Conservation (phyloP, 2,113 vertebrate species). For the Megaceryle maxima region DNA sequence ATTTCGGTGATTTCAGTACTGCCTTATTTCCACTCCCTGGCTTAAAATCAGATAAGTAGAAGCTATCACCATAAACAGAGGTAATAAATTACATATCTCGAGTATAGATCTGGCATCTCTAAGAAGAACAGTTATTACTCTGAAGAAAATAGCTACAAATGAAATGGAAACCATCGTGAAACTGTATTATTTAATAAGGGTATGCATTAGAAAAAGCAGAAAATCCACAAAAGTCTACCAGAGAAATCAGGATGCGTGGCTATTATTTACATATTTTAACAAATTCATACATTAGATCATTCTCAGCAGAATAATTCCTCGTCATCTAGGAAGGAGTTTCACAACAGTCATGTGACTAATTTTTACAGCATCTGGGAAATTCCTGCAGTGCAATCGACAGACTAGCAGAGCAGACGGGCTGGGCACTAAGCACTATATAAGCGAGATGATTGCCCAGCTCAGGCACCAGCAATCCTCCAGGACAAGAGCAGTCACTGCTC, state of each 20-base stretch:
- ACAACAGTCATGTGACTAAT: slow-evolving; percentile 68
- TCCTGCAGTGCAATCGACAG: slow-evolving; percentile 66
- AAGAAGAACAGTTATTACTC: background rate
- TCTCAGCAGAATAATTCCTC: background rate
- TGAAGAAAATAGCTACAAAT: background rate
- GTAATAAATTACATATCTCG: background rate
- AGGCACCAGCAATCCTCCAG: background rate
- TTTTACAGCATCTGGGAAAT: slow-evolving; percentile 68
- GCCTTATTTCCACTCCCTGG: background rate
- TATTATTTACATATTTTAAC: background rate
- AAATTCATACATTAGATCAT: background rate
- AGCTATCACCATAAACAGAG: background rate
- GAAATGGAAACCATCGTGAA: background rate
- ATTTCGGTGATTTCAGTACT: background rate
- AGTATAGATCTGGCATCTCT: background rate
- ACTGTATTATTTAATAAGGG: background rate
- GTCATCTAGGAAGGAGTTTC: slow-evolving; percentile 23
- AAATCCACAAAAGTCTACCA: background rate
- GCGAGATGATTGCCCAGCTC: background rate
- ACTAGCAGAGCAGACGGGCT: background rate
- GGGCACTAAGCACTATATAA: slow-evolving; percentile 48
- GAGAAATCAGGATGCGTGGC: background rate
- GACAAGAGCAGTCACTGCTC: background rate
- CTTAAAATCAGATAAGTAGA: background rate
- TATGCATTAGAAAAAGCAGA: background rate